Evolutionary conservation across 1,140 invertebrate species (phyloP).

Genomic region (Aricia agestis): DNA sequence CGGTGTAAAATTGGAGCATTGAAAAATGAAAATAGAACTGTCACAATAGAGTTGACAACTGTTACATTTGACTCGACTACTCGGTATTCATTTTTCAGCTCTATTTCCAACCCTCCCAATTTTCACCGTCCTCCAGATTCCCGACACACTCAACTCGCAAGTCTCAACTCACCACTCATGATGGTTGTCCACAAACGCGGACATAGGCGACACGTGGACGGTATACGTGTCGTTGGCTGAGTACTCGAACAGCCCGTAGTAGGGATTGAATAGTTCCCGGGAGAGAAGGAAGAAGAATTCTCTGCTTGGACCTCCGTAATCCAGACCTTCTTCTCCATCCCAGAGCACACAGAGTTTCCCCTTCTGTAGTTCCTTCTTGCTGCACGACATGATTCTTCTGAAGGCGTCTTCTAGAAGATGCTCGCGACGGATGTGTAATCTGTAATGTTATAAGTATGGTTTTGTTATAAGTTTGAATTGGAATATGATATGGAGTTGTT

Average conservation of each 20-base stretch:
- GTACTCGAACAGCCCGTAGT: constrained; percentile 98
- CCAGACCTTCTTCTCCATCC: constrained; percentile 96
- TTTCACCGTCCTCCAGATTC: too few species aligned
- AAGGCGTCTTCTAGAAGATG: constrained; percentile 97
- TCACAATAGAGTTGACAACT: too few species aligned
- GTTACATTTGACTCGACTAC: too few species aligned
- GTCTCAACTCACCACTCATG: constrained; percentile 95
- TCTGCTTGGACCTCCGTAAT: constrained; percentile 96
- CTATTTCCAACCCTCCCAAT: too few species aligned
- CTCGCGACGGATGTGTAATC: constrained; percentile 93
- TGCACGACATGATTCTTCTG: constrained; percentile 96
- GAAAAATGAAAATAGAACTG: too few species aligned
- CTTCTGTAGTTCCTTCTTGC: constrained; percentile 96
- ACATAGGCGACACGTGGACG: constrained; percentile 98
- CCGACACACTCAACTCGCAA: too few species aligned
- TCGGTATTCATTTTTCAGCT: too few species aligned
- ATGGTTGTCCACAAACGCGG: constrained; percentile 97
- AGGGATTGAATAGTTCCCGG: constrained; percentile 97
- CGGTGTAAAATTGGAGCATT: too few species aligned
- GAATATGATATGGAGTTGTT: too few species aligned
- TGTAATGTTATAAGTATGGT: constrained; percentile 58
- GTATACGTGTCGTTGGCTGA: constrained; percentile 98
- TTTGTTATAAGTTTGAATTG: too few species aligned
- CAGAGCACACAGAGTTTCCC: constrained; percentile 96
- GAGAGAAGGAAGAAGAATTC: constrained; percentile 99